Evolutionary conservation across 2,797 vertebrate species (phyloP).

Genomic region (Tinamus major): DNA sequence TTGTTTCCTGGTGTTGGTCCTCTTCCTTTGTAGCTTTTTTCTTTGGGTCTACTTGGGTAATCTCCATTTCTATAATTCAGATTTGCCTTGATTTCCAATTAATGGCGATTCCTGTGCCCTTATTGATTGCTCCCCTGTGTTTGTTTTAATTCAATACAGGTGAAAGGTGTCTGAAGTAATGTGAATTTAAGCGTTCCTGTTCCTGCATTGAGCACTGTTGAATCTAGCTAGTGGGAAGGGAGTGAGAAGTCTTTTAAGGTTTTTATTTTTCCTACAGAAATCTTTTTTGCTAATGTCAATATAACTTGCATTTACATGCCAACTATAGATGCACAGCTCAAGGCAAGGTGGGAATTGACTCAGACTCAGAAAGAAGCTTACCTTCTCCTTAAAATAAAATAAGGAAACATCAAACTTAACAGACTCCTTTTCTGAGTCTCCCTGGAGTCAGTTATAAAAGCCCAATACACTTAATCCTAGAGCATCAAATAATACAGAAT

Average conservation of each 20-base stretch:
- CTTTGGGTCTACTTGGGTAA: neutral
- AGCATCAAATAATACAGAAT: neutral
- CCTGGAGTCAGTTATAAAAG: neutral
- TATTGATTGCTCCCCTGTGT: neutral
- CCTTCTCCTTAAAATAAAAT: neutral
- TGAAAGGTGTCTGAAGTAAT: neutral
- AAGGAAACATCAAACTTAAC: neutral
- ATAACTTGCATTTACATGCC: neutral
- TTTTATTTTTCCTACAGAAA: neutral
- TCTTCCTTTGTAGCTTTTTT: neutral
- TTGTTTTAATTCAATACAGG: neutral
- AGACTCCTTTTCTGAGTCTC: neutral
- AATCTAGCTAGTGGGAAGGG: neutral
- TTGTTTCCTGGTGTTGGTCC: neutral
- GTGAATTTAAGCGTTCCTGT: neutral
- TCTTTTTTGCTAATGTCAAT: neutral
- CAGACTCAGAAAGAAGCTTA: neutral
- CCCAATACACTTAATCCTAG: neutral
- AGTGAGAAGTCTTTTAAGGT: neutral
- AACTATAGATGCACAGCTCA: neutral
- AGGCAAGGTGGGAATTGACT: neutral
- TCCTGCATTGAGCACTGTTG: neutral
- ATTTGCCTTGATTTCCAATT: neutral
- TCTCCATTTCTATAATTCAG: neutral
- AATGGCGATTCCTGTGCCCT: neutral